These are phyloP conservation scores for Silurus aristotelis DNA, from an alignment of 2,797 vertebrate genomes.

Conservation along the genomic window DNA sequence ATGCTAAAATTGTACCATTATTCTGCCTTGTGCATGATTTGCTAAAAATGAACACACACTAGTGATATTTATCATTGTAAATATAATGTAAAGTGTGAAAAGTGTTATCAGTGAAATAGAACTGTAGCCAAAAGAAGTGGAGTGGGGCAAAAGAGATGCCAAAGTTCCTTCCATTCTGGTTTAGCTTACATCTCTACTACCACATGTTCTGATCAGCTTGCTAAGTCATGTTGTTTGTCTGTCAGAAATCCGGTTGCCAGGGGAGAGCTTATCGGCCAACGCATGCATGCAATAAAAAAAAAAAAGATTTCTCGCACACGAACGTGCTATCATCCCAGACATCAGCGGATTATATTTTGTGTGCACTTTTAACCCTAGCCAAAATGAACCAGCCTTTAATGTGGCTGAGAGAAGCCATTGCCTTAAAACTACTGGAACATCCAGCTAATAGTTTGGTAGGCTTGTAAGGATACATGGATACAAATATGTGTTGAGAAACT, in stretches of 20 bases:
- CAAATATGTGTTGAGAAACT: neutral
- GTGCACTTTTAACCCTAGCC: conserved; percentile 1
- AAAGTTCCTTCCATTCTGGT: neutral
- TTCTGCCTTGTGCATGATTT: neutral
- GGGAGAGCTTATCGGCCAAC: neutral
- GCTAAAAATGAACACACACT: neutral
- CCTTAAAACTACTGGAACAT: neutral
- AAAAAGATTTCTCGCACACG: neutral
- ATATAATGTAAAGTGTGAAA: neutral
- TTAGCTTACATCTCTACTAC: neutral
- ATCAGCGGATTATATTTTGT: conserved; percentile 14
- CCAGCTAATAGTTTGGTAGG: neutral
- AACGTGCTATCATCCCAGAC: neutral
- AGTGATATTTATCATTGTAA: neutral
- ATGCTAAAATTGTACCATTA: neutral
- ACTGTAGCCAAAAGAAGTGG: neutral
- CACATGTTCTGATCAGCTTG: conserved; percentile 3
- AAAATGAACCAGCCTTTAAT: conserved; percentile 22
- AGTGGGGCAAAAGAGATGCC: neutral
- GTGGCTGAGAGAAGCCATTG: neutral
- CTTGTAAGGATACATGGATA: neutral
- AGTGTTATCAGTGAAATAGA: neutral
- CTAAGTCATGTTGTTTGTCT: neutral
- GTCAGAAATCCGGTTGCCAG: neutral
- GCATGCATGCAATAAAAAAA: neutral